A percentile compares a stretch with the other conserved stretches of the same genome.
phyloP scores from a whole-genome alignment of 2,888 invertebrate genomes.

The Scaptodrosophila latifasciaeformis region DNA sequence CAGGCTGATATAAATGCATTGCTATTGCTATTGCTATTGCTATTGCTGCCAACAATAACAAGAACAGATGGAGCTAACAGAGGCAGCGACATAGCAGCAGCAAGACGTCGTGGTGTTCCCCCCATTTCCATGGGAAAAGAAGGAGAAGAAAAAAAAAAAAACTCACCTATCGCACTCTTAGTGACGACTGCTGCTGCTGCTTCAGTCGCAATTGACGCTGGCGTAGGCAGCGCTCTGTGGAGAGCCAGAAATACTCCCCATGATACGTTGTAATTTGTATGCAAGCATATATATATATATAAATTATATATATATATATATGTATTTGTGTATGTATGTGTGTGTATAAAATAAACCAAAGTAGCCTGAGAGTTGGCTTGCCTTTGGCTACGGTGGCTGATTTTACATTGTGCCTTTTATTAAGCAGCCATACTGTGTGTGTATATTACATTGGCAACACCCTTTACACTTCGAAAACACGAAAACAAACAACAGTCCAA shows the following conservation, averaged over 20 bases:
- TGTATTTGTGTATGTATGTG: slow-evolving; percentile 9
- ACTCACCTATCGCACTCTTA: no score
- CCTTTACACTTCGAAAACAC: no score
- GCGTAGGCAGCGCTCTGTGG: neutral
- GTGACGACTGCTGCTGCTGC: no score
- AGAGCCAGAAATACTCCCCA: slow-evolving; percentile 4
- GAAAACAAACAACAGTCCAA: no score
- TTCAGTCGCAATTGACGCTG: neutral
- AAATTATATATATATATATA: slow-evolving; percentile 1
- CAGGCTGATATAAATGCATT: slow-evolving; percentile 1
- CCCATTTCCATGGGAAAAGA: no score
- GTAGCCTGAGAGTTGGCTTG: neutral
- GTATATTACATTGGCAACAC: slow-evolving; percentile 4
- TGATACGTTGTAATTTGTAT: neutral
- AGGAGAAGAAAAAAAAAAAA: no score
- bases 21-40: neutral
- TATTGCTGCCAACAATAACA: neutral
- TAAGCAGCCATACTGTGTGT: neutral
- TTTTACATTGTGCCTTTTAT: slow-evolving; percentile 6
- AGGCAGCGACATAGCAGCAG: no score
- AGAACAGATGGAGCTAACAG: no score
- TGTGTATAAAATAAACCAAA: neutral
- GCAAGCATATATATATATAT: neutral
- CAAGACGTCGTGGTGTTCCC: no score
- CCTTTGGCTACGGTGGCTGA: slow-evolving; percentile 18